Percentiles rank a stretch among this genome's conserved stretches.
Evolutionary conservation across 2,113 vertebrate species (phyloP).

Genomic region (Smithornis capensis): DNA sequence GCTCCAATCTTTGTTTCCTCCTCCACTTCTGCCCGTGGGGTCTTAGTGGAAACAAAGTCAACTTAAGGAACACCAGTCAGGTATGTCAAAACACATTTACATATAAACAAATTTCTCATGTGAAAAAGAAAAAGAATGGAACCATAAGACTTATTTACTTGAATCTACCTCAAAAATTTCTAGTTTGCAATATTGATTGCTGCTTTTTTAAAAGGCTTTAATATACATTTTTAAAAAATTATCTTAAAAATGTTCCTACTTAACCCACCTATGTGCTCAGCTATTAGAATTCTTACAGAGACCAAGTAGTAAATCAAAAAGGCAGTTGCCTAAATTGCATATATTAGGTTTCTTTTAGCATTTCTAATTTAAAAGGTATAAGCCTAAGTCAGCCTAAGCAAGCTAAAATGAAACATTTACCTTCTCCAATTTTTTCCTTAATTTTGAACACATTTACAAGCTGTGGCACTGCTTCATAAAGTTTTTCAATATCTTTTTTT

Average conservation of each 20-base stretch:
- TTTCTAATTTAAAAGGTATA: no score
- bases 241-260: not conserved
- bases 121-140: not conserved
- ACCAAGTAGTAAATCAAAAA: not conserved
- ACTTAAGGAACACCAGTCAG: not conserved
- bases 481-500: conserved; percentile 85
- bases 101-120: not conserved
- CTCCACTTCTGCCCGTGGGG: not conserved
- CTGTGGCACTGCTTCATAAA: conserved; percentile 91
- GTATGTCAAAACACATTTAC: not conserved
- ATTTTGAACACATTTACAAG: conserved; percentile 87
- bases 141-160: not conserved
- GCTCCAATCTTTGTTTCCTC: not conserved
- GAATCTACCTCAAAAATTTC: not conserved
- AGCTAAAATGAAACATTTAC: conserved; percentile 67
- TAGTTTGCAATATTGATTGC: not conserved
- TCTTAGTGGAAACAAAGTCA: not conserved
- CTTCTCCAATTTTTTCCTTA: conserved; percentile 94
- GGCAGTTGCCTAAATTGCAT: not conserved
- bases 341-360: no score
- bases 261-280: not conserved
- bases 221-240: not conserved
- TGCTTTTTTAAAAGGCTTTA: not conserved
- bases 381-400: not conserved
- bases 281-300: not conserved